Conservation (phyloP, 2,888 invertebrate genomes). For the Lepidocyrtinus sp. region DNA sequence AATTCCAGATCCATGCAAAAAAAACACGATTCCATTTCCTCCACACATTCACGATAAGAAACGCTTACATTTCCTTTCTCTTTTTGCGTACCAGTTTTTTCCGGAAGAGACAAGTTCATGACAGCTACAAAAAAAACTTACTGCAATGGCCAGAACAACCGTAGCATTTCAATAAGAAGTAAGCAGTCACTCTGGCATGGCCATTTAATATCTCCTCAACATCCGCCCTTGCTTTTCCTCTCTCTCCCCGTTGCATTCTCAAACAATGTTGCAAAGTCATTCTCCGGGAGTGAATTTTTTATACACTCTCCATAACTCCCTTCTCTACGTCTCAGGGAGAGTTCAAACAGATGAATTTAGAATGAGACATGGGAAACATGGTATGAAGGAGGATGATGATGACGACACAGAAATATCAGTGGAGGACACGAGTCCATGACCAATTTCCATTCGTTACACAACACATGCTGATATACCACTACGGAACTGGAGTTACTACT, state of each 20-base stretch:
- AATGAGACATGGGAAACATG: neutral
- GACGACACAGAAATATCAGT: neutral
- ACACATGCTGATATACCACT: constrained; percentile 21
- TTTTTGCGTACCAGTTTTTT: constrained; percentile 22
- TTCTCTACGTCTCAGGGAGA: neutral
- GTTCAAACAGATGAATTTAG: neutral
- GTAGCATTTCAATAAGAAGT: too few species aligned
- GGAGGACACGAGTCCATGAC: constrained; percentile 37
- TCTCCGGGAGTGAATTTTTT: neutral
- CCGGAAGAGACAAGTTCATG: constrained; percentile 47
- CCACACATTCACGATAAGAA: neutral
- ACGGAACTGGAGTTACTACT: neutral
- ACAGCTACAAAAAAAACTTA: constrained; percentile 25
- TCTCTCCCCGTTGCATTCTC: too few species aligned
- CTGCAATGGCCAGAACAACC: constrained; percentile 5
- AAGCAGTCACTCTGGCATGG: too few species aligned
- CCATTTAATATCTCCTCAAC: constrained; percentile 38
- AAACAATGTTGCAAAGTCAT: constrained; percentile 39
- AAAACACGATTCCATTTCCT: neutral
- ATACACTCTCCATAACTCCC: neutral
- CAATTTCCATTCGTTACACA: constrained; percentile 50
- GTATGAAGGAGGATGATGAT: neutral
- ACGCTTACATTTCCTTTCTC: neutral
- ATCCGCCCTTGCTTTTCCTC: constrained; percentile 49
- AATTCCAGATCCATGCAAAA: constrained; percentile 4